Evolutionary conservation across 2,113 vertebrate species (phyloP).

Genomic region (Trachemys scripta): DNA sequence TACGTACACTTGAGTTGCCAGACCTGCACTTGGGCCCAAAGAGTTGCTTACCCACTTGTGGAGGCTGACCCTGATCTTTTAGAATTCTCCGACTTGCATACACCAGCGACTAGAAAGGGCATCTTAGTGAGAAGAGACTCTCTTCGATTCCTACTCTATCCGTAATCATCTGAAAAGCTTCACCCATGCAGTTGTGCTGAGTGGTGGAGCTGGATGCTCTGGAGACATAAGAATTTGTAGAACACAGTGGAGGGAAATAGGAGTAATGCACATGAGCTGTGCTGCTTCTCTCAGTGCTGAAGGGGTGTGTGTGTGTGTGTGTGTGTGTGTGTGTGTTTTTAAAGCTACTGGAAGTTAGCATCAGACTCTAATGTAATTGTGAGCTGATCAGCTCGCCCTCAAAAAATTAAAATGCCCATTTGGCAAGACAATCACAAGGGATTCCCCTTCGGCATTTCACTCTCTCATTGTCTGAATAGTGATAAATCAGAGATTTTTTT

Average conservation of each 20-base stretch:
- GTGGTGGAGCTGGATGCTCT: background rate
- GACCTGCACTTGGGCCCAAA: background rate
- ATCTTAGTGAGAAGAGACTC: background rate
- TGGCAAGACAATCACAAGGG: background rate
- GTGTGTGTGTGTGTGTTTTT: background rate
- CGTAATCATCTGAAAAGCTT: background rate
- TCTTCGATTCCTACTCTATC: background rate
- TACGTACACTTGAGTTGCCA: fast-evolving
- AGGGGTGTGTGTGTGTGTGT: too few species aligned
- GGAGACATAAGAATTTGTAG: background rate
- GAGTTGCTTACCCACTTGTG: background rate
- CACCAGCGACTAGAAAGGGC: background rate
- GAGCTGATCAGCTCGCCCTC: background rate
- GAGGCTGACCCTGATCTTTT: background rate
- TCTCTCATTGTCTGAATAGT: background rate
- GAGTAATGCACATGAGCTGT: background rate
- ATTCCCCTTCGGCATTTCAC: background rate
- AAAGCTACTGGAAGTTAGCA: background rate
- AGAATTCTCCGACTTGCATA: background rate
- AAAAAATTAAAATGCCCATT: background rate
- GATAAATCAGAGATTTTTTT: background rate
- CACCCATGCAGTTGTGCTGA: background rate
- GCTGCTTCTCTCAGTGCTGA: background rate
- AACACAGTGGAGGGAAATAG: background rate
- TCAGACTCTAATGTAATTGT: background rate